Conservation (phyloP, 2,888 invertebrate species). For the Dusona sp. region DNA sequence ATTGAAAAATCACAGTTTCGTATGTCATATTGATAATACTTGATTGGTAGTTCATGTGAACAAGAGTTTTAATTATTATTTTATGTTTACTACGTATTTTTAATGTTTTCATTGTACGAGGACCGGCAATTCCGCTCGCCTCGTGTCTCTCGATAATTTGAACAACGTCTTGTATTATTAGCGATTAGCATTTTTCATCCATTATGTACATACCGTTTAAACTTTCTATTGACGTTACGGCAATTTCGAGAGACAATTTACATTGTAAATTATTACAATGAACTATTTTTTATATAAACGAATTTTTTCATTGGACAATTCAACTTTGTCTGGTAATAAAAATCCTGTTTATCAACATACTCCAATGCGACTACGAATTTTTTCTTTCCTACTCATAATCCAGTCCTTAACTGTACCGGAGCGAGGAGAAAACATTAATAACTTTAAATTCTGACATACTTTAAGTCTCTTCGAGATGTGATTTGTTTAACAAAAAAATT, state of each 20-base stretch:
- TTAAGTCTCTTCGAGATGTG: no score
- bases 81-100: constrained; percentile 12
- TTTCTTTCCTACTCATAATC: neutral
- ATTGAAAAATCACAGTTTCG: constrained; percentile 66
- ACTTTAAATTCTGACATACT: neutral
- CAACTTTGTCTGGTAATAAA: constrained; percentile 20
- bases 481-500: no score
- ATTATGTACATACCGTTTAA: constrained; percentile 53
- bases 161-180: constrained; percentile 55
- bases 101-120: neutral
- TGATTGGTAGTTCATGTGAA: constrained; percentile 65
- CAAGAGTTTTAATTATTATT: constrained; percentile 52
- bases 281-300: constrained; percentile 8
- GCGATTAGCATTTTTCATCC: constrained; percentile 53
- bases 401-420: neutral
- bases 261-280: neutral
- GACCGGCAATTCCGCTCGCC: neutral
- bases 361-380: neutral
- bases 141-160: neutral
- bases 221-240: constrained; percentile 9
- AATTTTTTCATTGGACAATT: constrained; percentile 14
- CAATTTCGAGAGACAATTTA: neutral
- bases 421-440: neutral
- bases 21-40: constrained; percentile 72
- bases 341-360: neutral